Evolutionary conservation across 2,113 vertebrate species (phyloP).

Genomic region (Bubo scandiacus): DNA sequence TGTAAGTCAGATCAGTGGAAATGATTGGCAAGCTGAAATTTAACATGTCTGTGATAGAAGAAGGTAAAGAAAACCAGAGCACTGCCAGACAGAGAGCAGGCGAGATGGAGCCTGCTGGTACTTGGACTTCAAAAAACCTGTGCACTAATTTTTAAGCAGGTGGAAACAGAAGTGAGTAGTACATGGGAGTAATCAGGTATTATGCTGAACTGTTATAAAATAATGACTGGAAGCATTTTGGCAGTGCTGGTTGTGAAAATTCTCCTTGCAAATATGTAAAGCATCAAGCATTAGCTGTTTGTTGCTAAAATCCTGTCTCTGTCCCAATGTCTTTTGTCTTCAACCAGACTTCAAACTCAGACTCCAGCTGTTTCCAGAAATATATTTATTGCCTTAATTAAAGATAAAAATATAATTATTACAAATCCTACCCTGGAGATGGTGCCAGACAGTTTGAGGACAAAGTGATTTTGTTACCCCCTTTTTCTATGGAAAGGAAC

Average conservation of each 20-base stretch:
- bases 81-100: neutral
- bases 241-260: neutral
- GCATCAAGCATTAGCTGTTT: neutral
- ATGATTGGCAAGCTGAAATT: neutral
- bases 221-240: neutral
- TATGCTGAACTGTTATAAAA: neutral
- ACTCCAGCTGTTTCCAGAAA: neutral
- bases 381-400: neutral
- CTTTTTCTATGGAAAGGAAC: neutral
- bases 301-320: neutral
- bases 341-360: neutral
- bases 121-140: neutral
- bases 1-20: neutral
- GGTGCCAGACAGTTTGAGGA: neutral
- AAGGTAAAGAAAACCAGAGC: neutral
- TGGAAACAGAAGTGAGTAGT: neutral
- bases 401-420: neutral
- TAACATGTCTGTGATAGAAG: neutral
- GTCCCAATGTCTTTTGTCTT: neutral
- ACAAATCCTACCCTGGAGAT: neutral
- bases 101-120: accelerated
- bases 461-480: neutral
- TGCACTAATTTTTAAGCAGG: neutral
- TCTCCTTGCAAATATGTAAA: neutral
- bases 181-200: accelerated